Evolutionary conservation across 2,113 vertebrate genomes (phyloP).

Genomic region (Calidris pygmaea): DNA sequence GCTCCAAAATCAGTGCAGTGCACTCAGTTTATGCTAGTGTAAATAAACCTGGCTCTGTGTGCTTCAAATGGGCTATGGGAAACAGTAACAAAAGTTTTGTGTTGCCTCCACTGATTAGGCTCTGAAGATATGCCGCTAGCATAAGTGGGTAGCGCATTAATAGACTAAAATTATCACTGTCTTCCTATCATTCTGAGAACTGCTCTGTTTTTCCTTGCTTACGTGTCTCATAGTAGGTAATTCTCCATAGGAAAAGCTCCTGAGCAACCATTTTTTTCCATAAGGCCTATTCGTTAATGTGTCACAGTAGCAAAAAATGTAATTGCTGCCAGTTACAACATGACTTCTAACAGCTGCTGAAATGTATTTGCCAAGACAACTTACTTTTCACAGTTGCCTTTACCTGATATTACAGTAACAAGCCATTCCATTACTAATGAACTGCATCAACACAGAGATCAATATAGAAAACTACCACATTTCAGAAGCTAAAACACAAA

Average conservation of each 20-base stretch:
- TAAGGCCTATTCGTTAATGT: background rate
- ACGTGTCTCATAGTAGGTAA: fast-evolving
- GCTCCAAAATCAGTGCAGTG: background rate
- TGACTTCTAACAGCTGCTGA: background rate
- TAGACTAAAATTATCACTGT: background rate
- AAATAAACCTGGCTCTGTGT: background rate
- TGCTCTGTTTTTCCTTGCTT: background rate
- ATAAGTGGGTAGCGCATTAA: background rate
- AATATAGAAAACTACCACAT: background rate
- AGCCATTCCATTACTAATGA: background rate
- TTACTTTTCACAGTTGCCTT: background rate
- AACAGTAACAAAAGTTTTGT: background rate
- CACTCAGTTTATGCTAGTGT: background rate
- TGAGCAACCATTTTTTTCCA: background rate
- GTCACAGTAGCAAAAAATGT: background rate
- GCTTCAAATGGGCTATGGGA: background rate
- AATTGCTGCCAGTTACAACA: background rate
- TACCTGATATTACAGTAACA: background rate
- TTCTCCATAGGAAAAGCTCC: background rate
- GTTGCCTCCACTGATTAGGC: background rate
- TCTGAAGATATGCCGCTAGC: background rate
- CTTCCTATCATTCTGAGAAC: background rate
- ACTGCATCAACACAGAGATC: background rate
- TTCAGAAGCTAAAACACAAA: background rate
- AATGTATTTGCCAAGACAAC: background rate